A percentile compares a stretch with the other conserved stretches of the same genome.
These are phyloP conservation scores for Zeuzera pyrina DNA, from an alignment of 2,888 invertebrate genomes.

Conservation along the genomic window DNA sequence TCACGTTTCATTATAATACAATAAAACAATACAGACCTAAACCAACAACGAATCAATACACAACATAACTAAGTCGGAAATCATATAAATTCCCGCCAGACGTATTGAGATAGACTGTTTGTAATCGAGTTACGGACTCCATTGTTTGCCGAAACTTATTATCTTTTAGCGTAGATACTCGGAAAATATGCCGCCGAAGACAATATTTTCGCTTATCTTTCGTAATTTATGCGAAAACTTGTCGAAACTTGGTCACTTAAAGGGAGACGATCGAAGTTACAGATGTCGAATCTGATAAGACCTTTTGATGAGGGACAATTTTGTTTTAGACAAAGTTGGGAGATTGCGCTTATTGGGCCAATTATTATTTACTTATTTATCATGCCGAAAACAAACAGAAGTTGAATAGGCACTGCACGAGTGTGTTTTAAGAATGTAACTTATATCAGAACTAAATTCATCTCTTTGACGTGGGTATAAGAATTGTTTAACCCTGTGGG, in stretches of 20 bases:
- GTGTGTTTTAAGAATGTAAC: no score
- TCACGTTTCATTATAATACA: neutral
- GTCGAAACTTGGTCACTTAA: constrained; percentile 52
- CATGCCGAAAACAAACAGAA: no score
- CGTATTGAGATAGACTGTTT: constrained; percentile 31
- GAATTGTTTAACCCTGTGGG: no score
- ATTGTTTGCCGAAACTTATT: constrained; percentile 56
- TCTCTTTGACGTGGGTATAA: no score
- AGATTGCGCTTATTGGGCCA: no score
- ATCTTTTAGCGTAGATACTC: constrained; percentile 36
- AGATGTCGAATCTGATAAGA: constrained; percentile 55
- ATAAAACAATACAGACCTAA: constrained; percentile 6
- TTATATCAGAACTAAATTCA: no score
- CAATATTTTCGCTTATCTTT: constrained; percentile 69
- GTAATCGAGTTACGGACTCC: constrained; percentile 32
- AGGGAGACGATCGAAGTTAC: constrained; percentile 45
- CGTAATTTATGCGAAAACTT: constrained; percentile 69
- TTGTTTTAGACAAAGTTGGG: constrained; percentile 10
- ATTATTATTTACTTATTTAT: no score
- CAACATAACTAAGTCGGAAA: constrained; percentile 5
- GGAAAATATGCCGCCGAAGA: constrained; percentile 62
- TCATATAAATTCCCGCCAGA: constrained; percentile 21
- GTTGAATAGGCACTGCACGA: no score
- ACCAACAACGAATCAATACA: constrained; percentile 6
- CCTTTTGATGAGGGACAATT: constrained; percentile 24